Evolutionary conservation across 2,888 invertebrate genomes (phyloP).

Genomic region (Trileptium ribeirensis): DNA sequence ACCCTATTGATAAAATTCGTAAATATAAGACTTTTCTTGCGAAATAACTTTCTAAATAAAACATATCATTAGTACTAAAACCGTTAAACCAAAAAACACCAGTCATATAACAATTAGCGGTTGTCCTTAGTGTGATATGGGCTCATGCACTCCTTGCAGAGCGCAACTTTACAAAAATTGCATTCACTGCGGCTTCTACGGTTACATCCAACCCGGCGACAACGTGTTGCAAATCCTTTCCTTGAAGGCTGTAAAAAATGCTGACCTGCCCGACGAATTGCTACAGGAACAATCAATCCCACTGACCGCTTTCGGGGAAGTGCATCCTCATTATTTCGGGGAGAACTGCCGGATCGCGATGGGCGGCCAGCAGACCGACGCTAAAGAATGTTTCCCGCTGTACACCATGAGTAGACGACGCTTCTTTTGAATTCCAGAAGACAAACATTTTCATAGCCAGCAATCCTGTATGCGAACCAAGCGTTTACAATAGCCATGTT

Average conservation of each 20-base stretch:
- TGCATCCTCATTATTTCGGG: no score
- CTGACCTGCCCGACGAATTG: neutral
- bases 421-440: neutral
- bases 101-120: no score
- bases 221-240: neutral
- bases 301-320: no score
- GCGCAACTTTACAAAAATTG: neutral
- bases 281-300: neutral
- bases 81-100: no score
- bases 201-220: neutral
- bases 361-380: neutral
- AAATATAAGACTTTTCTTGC: no score
- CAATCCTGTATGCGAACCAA: neutral
- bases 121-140: no score
- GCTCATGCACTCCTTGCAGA: neutral
- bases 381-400: neutral
- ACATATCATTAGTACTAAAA: no score
- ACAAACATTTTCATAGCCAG: neutral
- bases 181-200: neutral
- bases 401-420: neutral
- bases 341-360: neutral
- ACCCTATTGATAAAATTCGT: no score
- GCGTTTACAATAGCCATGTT: conserved; percentile 4
- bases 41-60: no score
- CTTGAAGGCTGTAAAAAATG: neutral